Percentiles rank a stretch among this genome's conserved stretches.
These are phyloP conservation scores for Ypsolopha scabrella DNA, from an alignment of 2,888 invertebrate genomes.

Conservation along the genomic window DNA sequence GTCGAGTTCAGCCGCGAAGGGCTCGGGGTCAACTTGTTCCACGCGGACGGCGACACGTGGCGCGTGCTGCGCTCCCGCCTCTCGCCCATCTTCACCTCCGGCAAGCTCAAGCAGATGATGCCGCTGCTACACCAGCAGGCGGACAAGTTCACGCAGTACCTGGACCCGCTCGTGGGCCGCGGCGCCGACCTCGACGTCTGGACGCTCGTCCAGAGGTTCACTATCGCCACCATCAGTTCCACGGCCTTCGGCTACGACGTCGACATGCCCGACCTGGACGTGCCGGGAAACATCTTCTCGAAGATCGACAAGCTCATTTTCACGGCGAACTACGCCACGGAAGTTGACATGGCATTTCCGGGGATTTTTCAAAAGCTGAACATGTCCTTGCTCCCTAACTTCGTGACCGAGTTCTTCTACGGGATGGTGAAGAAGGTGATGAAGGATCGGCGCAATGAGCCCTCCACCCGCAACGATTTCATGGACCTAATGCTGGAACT, in stretches of 20 bases:
- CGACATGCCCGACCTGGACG: conserved; percentile 1
- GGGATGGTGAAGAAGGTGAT: conserved; percentile 3
- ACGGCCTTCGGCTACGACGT: conserved; percentile 10
- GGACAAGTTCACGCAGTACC: neutral
- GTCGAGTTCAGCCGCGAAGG: conserved; percentile 8
- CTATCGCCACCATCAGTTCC: conserved; percentile 7
- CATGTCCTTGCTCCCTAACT: no score
- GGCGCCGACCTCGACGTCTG: no score
- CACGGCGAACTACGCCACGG: conserved; percentile 1
- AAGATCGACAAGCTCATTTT: conserved; percentile 5
- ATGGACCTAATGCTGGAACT: conserved; percentile 9
- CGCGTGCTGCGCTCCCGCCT: conserved; percentile 4
- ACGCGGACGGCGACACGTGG: no score
- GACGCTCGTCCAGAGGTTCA: conserved; percentile 3
- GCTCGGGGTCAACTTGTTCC: no score
- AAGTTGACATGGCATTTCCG: neutral
- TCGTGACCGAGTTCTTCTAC: no score
- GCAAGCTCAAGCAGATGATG: conserved; percentile 9
- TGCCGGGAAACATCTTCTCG: no score
- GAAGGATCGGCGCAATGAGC: conserved; percentile 6
- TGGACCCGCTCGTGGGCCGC: no score
- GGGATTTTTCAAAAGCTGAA: no score
- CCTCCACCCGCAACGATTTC: conserved; percentile 7
- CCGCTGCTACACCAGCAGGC: conserved; percentile 6
- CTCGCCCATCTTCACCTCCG: conserved; percentile 8